Evolutionary conservation across 2,888 invertebrate genomes (phyloP), one percentile per base, ranked within the genome.

Genomic region (Lapara coniferarum): DNA sequence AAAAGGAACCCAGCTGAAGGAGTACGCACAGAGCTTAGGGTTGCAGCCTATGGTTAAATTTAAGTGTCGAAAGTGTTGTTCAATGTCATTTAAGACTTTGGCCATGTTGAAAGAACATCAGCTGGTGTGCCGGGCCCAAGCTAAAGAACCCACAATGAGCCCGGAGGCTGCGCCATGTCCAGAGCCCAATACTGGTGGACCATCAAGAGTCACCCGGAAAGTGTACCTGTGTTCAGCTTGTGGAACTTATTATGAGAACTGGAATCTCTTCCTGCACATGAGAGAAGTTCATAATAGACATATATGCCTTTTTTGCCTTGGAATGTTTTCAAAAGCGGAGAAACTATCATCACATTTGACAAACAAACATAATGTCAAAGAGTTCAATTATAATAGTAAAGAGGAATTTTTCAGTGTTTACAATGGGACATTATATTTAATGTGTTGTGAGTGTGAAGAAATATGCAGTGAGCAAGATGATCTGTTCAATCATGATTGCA

Each of bases 241-340:
- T 86, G 96, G 96, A 59, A 97, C 96, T 13, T 97, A 97, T 82
- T 97, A 97, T 90, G 97, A 97, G 88, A 97, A 97, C 81, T 97
- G 97, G 97, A 97, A 97, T 89, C 94, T 97, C 71, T 97, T 97
- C 85, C 88, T 97, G 63, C 98, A 98, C 80, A 97, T 97, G 96
- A 95, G 96, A 69, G 97, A 97, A 82, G 95, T 96, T 71, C 98
- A 98, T 86, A 96, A 96, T 78, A 95, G 97, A 69, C 97, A 96
- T 83, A 96, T 97, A 78, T 98, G 98, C 85, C 91, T 98, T 68
- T 97, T 96, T 89, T 98, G 98, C 85, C 94, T 97, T 73, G 97
- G 97, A 67, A 96, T 97, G 95, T 97, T 97, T 90, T 96, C 96
- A 51, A 96, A 96, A 79, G 96, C 97, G 10, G 97, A 97, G 79